A percentile compares a stretch with the other conserved stretches of the same genome.
phyloP scores from a whole-genome alignment of 2,113 vertebrate species.

The Podocnemis expansa region DNA sequence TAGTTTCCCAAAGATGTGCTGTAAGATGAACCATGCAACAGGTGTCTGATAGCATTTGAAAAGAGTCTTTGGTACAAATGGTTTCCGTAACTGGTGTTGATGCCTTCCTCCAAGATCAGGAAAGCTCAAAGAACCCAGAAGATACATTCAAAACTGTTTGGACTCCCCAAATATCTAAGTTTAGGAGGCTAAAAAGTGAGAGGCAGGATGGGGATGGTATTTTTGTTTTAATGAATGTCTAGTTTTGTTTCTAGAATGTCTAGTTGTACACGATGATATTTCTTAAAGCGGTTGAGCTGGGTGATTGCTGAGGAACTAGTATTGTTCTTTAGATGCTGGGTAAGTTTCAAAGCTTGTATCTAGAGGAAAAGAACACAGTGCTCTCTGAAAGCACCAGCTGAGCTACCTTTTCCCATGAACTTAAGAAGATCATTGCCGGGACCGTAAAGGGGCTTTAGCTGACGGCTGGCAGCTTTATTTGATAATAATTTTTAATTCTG shows the following conservation, averaged over 20 bases:
- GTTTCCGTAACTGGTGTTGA: not conserved
- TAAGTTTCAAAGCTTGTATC: not conserved
- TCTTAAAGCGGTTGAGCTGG: not conserved
- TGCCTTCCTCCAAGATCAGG: slow-evolving; percentile 16
- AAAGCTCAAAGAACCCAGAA: not conserved
- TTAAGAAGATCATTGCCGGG: not conserved
- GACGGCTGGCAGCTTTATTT: not conserved
- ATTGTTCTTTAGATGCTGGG: not conserved
- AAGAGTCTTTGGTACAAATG: not conserved
- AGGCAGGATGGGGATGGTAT: not conserved
- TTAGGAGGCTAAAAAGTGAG: not conserved
- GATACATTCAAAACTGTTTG: rapidly evolving
- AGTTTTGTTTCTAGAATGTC: not conserved
- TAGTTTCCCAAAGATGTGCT: not conserved
- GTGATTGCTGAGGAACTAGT: not conserved
- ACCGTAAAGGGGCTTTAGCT: too few species aligned
- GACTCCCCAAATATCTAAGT: not conserved
- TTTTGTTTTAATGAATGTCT: not conserved
- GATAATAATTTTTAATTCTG: not conserved
- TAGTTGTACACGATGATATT: not conserved
- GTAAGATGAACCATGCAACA: not conserved
- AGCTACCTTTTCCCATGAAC: not conserved
- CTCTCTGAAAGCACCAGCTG: not conserved
- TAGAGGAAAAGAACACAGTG: not conserved
- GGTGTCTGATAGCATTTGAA: not conserved